Conservation (phyloP, 92 coral and sea anemone genomes). For the Zoanthus sansibaricus region DNA sequence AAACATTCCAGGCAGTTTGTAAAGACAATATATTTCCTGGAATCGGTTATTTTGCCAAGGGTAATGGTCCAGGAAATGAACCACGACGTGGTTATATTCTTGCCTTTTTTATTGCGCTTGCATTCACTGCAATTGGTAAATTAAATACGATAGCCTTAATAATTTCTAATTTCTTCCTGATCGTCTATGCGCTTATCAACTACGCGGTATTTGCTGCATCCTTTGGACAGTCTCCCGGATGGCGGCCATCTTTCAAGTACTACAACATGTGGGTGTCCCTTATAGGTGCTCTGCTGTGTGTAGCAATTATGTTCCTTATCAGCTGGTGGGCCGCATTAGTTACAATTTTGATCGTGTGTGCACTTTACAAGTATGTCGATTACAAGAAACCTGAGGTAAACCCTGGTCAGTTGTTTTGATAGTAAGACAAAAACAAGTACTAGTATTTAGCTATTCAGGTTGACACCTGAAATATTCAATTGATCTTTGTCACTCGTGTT, state of each 20-base stretch:
- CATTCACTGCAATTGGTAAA: conserved; percentile 88
- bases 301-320: conserved; percentile 98
- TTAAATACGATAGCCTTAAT: conserved; percentile 94
- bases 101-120: conserved; percentile 82
- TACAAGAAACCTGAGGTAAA: conserved; percentile 92
- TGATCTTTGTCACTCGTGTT: no score
- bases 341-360: conserved; percentile 82
- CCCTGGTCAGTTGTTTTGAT: neutral
- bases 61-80: conserved; percentile 90
- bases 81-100: conserved; percentile 94
- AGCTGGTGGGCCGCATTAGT: conserved; percentile 99
- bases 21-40: conserved; percentile 89
- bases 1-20: conserved; percentile 96
- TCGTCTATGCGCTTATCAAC: conserved; percentile 95
- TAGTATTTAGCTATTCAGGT: neutral
- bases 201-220: conserved; percentile 96
- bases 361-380: conserved; percentile 87
- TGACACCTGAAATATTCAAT: no score
- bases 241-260: conserved; percentile 92
- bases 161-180: conserved; percentile 90
- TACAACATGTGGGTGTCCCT: conserved; percentile 93
- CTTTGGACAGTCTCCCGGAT: conserved; percentile 96
- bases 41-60: conserved; percentile 77
- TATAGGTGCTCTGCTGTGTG: conserved; percentile 89
- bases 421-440: neutral